phyloP scores from a whole-genome alignment of 2,113 vertebrate species.

The Isurus oxyrinchus region DNA sequence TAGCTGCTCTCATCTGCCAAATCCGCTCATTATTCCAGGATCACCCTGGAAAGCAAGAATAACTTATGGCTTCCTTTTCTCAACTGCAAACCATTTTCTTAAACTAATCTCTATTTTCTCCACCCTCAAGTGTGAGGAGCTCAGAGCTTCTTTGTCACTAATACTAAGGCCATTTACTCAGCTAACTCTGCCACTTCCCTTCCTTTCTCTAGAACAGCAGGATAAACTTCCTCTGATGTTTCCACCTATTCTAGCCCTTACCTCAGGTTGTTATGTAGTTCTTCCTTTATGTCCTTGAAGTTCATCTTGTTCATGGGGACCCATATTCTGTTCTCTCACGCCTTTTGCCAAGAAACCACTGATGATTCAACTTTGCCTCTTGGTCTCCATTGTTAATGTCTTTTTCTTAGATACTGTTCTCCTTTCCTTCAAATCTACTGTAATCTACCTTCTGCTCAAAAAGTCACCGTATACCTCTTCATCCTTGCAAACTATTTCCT shows the following conservation, averaged over 20 bases:
- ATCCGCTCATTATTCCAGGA: not conserved
- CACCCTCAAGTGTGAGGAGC: not conserved
- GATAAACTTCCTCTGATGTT: not conserved
- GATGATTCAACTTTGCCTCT: not conserved
- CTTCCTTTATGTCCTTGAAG: not conserved
- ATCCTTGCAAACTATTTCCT: too few relatives aligned
- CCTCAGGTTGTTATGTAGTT: not conserved
- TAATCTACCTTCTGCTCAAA: too few relatives aligned
- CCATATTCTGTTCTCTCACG: not conserved
- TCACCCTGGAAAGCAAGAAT: not conserved
- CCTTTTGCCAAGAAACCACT: not conserved
- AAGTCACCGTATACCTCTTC: too few relatives aligned
- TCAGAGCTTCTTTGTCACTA: not conserved
- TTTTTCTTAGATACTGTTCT: too few relatives aligned
- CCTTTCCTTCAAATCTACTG: too few relatives aligned
- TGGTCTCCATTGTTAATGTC: not conserved
- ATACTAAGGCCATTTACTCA: not conserved
- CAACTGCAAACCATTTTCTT: not conserved
- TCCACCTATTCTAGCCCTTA: too few relatives aligned
- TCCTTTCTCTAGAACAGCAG: not conserved
- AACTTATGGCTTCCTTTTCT: not conserved
- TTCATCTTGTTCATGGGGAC: not conserved
- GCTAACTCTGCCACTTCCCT: not conserved
- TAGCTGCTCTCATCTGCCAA: not conserved
- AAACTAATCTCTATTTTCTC: not conserved